A percentile compares a stretch with the other conserved stretches of the same genome.
Evolutionary conservation across 2,113 vertebrate species (phyloP).

Genomic region (Hystrix cristata): DNA sequence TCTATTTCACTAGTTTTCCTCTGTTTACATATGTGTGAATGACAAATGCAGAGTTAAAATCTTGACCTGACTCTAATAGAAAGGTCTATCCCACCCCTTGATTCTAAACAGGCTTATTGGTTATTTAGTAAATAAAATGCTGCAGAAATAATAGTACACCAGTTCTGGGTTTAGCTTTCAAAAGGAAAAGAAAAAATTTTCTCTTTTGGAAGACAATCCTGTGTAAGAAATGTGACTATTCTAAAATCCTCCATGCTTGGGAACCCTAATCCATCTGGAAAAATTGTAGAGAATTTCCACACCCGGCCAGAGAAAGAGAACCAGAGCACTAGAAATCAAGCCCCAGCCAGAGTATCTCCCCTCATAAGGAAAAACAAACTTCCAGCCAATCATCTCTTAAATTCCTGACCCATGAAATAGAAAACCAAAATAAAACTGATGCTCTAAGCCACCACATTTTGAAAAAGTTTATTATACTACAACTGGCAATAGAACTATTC

Average conservation of each 20-base stretch:
- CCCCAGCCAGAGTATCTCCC: rapidly evolving
- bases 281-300: too few relatives aligned
- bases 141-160: neutral
- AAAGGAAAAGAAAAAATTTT: neutral
- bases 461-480: neutral
- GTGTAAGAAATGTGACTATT: neutral
- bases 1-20: neutral
- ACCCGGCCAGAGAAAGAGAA: neutral
- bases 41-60: neutral
- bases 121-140: neutral
- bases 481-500: neutral
- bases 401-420: neutral
- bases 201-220: neutral
- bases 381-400: neutral
- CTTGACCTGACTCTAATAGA: neutral
- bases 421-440: neutral
- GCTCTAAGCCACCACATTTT: neutral
- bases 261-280: neutral
- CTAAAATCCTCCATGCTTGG: neutral
- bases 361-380: neutral
- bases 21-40: neutral
- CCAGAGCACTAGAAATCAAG: neutral
- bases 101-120: neutral
- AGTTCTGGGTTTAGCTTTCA: neutral
- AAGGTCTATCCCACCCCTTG: neutral